Conservation (phyloP, 2,113 vertebrate genomes). For the Nasalis larvatus region DNA sequence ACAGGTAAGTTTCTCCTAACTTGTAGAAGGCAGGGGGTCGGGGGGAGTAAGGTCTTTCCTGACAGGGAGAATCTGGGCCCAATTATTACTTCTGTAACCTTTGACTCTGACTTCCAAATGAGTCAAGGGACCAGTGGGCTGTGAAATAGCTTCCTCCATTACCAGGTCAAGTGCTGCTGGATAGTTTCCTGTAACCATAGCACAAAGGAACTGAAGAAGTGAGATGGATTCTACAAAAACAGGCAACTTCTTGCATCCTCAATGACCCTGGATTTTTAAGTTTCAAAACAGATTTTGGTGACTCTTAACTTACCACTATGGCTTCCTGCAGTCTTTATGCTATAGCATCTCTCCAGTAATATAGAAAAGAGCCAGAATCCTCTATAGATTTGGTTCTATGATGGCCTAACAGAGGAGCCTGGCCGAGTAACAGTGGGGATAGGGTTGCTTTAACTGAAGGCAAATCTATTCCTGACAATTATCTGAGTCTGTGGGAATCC, state of each 20-base stretch:
- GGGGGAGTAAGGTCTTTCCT: constrained; percentile 1
- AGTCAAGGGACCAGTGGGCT: constrained; percentile 57
- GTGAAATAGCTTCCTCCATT: constrained; percentile 68
- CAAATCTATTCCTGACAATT: constrained; percentile 62
- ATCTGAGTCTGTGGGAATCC: constrained; percentile 61
- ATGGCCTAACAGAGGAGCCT: background rate
- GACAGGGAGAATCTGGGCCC: constrained; percentile 51
- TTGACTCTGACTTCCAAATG: constrained; percentile 61
- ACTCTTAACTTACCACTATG: background rate
- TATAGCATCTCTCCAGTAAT: background rate
- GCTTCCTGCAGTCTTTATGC: background rate
- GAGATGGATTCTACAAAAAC: background rate
- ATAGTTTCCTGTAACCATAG: constrained; percentile 45
- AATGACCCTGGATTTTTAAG: background rate
- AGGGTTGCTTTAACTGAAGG: constrained; percentile 14
- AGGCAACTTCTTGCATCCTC: background rate
- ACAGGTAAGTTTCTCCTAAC: constrained; percentile 19
- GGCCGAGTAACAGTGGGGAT: background rate
- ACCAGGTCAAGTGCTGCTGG: constrained; percentile 60
- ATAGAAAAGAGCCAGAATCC: constrained; percentile 25
- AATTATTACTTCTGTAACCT: constrained; percentile 67
- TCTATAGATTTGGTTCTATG: background rate
- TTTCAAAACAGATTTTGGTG: constrained; percentile 29
- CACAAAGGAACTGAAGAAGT: constrained; percentile 5
- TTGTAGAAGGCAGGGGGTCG: background rate